These are phyloP conservation scores for Gonioctena quinquepunctata DNA, from an alignment of 1,140 invertebrate genomes.

Conservation along the genomic window DNA sequence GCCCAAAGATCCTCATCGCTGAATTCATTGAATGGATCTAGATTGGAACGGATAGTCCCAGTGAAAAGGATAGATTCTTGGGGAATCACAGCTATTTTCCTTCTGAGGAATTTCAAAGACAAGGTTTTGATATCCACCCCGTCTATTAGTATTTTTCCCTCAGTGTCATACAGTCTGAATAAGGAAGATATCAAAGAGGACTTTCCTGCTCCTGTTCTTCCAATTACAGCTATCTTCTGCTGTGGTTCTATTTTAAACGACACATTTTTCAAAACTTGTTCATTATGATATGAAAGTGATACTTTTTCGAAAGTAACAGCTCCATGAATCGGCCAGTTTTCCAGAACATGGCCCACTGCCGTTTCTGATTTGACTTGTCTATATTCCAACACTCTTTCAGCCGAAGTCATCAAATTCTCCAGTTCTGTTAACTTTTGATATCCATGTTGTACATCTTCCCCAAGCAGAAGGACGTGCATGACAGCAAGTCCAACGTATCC, in stretches of 20 bases:
- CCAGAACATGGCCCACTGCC: constrained; percentile 43
- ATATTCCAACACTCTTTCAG: constrained; percentile 78
- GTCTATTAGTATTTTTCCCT: constrained; percentile 65
- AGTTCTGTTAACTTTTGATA: constrained; percentile 58
- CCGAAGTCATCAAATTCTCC: constrained; percentile 79
- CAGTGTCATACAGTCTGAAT: constrained; percentile 64
- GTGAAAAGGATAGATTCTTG: background rate
- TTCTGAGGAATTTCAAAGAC: constrained; percentile 70
- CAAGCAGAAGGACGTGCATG: background rate
- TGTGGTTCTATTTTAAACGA: constrained; percentile 64
- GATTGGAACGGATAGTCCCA: constrained; percentile 59
- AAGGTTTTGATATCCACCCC: constrained; percentile 62
- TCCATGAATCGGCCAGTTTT: constrained; percentile 75
- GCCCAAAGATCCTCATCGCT: constrained; percentile 57
- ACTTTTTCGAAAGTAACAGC: constrained; percentile 70
- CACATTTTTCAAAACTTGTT: constrained; percentile 73
- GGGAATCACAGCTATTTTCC: background rate
- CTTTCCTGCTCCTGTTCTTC: constrained; percentile 83
- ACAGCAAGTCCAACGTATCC: background rate
- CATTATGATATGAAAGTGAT: constrained; percentile 65
- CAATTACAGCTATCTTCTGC: constrained; percentile 76
- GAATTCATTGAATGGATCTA: constrained; percentile 62
- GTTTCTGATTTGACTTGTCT: constrained; percentile 58
- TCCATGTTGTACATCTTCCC: background rate
- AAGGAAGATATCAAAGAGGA: constrained; percentile 75